Base-by-base conservation (phyloP, 2,888 invertebrate species). In the Tetanocera ferruginea region DNA sequence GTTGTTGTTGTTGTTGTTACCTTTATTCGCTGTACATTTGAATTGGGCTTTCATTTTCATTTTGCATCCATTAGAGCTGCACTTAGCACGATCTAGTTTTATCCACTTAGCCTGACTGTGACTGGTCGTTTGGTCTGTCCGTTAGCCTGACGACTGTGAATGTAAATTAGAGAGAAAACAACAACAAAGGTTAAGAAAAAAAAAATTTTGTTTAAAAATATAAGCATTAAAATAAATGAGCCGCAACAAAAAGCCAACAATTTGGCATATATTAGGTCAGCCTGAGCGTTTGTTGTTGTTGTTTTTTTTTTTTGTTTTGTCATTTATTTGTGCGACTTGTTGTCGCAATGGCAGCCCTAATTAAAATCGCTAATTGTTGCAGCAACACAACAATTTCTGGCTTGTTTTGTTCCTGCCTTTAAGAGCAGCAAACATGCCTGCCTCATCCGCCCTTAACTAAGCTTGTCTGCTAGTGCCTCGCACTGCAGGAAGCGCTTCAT, bases 211-310 rank as follows among this genome's bases (percentile, higher is more conserved):
- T n/a, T n/a, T n/a, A 34, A 57, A 57, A 72, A 76, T 43, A 43
- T 11, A 43, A 76, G 73, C 69, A 60, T 78, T 67, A 76, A 73
- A 78, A 76, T 78, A 78, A 76, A 78, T 76, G 78, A 69, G 55
- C 60, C 78, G 60, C 72, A 78, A 49, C 76, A 60, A 72, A 72
- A 25, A 28, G 72, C 34, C 51, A 57, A 60, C 60, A 72, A 72
- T 57, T 71, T 60, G 19, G 57, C 23, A 72, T 43, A 67, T 43
- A 43, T 49, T 67, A 43, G 67, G 66, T 55, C 71, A 23, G 19
- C 25, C 11, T 6, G 19, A 49, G 34, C 67, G 25, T 62, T 62
- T 23, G 34, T 43, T 14, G 55, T 43, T 52, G 62, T 52, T 28
- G 64, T 51, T 71, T 34, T 37, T 76, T 14, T 49, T 43, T n/a